phyloP scores from a whole-genome alignment of 2,888 invertebrate genomes.

The Hermaeophaga mercurialis region DNA sequence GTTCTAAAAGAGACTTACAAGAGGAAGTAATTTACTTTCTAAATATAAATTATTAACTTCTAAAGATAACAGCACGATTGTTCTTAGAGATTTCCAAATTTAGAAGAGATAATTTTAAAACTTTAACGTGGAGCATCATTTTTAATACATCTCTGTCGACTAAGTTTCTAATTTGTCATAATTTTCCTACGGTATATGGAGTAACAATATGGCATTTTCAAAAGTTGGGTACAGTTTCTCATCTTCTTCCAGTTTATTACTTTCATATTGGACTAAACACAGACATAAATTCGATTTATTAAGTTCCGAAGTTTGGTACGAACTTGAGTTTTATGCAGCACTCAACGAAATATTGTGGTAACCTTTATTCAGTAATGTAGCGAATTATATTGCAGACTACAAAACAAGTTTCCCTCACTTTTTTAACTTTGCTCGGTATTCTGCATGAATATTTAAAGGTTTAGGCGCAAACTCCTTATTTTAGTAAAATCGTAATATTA shows the following conservation, averaged over 20 bases:
- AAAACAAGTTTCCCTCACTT: slow-evolving; percentile 18
- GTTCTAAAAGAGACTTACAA: too few relatives aligned
- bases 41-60: too few relatives aligned
- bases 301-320: slow-evolving; percentile 28
- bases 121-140: neutral
- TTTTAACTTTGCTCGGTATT: slow-evolving; percentile 15
- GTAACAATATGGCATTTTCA: slow-evolving; percentile 21
- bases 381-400: slow-evolving; percentile 16
- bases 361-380: slow-evolving; percentile 29
- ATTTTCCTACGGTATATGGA: slow-evolving; percentile 9
- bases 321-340: slow-evolving; percentile 26
- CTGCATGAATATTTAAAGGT: slow-evolving; percentile 15
- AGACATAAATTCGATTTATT: slow-evolving; percentile 33
- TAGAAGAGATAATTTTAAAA: slow-evolving; percentile 2
- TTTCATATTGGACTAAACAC: slow-evolving; percentile 29
- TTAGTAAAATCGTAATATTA: too few relatives aligned
- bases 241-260: slow-evolving; percentile 28
- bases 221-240: slow-evolving; percentile 11
- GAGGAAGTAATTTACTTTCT: too few relatives aligned
- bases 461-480: too few relatives aligned
- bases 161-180: slow-evolving; percentile 15
- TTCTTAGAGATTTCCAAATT: too few relatives aligned
- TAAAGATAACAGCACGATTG: too few relatives aligned
- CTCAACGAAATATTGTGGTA: slow-evolving; percentile 23
- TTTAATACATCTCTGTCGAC: slow-evolving; percentile 17